Conservation (phyloP, 2,797 vertebrate genomes). For the Aeoliscus strigatus region DNA sequence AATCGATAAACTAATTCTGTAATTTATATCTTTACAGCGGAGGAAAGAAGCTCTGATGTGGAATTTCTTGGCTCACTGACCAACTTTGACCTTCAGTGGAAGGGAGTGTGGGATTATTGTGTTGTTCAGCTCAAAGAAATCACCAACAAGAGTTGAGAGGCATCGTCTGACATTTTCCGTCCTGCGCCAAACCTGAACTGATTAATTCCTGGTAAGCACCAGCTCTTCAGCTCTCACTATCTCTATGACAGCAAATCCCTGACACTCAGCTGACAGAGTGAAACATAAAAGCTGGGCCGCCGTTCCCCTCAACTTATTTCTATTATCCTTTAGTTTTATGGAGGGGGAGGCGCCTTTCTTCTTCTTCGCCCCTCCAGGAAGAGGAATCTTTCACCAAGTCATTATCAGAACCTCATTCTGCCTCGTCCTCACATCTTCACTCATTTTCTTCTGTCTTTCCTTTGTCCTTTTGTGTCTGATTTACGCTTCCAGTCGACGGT, state of each 20-base stretch:
- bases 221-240: slow-evolving; percentile 72
- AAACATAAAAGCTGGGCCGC: slow-evolving; percentile 65
- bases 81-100: slow-evolving; percentile 98
- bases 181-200: slow-evolving; percentile 81
- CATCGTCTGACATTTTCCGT: slow-evolving; percentile 85
- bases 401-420: slow-evolving; percentile 60
- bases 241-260: slow-evolving; percentile 75
- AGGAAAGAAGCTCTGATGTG: slow-evolving; percentile 96
- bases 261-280: slow-evolving; percentile 67
- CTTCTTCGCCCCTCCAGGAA: slow-evolving; percentile 45
- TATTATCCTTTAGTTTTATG: slow-evolving; percentile 61
- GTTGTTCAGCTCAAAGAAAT: slow-evolving; percentile 89
- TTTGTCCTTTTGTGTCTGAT: no score
- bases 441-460: slow-evolving; percentile 53
- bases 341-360: slow-evolving; percentile 30
- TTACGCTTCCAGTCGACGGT: no score
- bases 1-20: slow-evolving; percentile 99
- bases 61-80: slow-evolving; percentile 99
- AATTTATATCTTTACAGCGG: slow-evolving; percentile 96
- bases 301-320: slow-evolving; percentile 64
- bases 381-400: slow-evolving; percentile 52
- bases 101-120: slow-evolving; percentile 91
- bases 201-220: slow-evolving; percentile 85
- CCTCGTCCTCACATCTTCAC: no score
- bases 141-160: slow-evolving; percentile 88